Evolutionary conservation across 2,113 vertebrate genomes (phyloP).

Genomic region (Ailuropoda melanoleuca): DNA sequence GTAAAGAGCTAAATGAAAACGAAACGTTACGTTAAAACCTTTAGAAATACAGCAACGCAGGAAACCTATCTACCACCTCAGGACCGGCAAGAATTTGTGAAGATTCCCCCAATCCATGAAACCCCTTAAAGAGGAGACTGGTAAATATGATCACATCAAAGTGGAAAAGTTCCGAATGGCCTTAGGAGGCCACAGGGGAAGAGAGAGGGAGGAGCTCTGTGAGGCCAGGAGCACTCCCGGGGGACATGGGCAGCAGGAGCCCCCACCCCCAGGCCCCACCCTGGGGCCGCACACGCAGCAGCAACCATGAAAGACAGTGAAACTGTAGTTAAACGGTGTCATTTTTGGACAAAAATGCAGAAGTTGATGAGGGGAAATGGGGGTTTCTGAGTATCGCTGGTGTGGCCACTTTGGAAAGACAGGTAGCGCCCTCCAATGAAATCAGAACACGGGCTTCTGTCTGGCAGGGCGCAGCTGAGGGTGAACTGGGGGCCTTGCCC

Average conservation of each 20-base stretch:
- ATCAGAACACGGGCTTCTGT: accelerated
- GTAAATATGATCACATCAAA: accelerated
- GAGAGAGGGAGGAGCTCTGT: not conserved
- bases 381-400: accelerated
- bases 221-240: accelerated
- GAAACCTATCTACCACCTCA: not conserved
- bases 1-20: not conserved
- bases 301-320: not conserved
- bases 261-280: not conserved
- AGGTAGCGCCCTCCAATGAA: accelerated
- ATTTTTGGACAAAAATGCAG: accelerated
- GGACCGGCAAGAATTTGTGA: not conserved
- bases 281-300: not conserved
- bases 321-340: too few relatives aligned
- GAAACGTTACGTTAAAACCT: not conserved
- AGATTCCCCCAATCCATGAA: not conserved
- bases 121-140: not conserved
- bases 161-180: not conserved
- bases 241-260: not conserved
- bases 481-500: not conserved
- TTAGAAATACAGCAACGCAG: not conserved
- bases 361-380: accelerated
- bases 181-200: not conserved
- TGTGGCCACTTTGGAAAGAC: accelerated
- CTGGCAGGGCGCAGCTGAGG: accelerated